These are phyloP conservation scores for Amphipoea oculea DNA, from an alignment of 2,888 invertebrate genomes.

Conservation along the genomic window DNA sequence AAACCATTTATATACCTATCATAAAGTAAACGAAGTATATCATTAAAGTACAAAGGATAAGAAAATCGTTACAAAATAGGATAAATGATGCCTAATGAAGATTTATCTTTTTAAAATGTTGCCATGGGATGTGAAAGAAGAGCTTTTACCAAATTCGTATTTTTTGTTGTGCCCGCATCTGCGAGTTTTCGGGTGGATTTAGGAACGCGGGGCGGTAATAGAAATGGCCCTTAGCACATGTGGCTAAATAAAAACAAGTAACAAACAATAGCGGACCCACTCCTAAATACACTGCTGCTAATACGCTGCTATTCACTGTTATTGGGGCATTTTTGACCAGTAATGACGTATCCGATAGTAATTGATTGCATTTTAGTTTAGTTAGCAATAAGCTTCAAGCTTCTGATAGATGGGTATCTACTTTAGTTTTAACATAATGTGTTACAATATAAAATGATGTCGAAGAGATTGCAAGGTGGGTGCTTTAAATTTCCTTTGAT, in stretches of 20 bases:
- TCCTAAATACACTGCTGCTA: conserved; percentile 24
- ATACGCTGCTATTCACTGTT: conserved; percentile 44
- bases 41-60: background rate
- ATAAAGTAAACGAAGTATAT: conserved; percentile 19
- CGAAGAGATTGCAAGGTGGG: background rate
- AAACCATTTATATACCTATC: conserved; percentile 18
- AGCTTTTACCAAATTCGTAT: conserved; percentile 54
- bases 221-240: conserved; percentile 79
- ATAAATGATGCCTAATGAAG: conserved; percentile 57
- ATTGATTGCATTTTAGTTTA: conserved; percentile 59
- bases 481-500: background rate
- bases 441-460: background rate
- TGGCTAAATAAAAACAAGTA: conserved; percentile 78
- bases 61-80: conserved; percentile 32
- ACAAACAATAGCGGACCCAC: conserved; percentile 72
- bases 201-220: conserved; percentile 72
- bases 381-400: conserved; percentile 26
- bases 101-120: conserved; percentile 59
- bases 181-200: conserved; percentile 72
- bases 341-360: conserved; percentile 62
- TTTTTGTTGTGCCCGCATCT: conserved; percentile 82
- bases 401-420: background rate
- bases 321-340: conserved; percentile 58
- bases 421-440: background rate
- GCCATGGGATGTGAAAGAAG: conserved; percentile 46